A percentile compares a stretch with the other conserved stretches of the same genome.
phyloP scores from a whole-genome alignment of 2,113 vertebrate species.

The Cyprinodon brontotheroides region DNA sequence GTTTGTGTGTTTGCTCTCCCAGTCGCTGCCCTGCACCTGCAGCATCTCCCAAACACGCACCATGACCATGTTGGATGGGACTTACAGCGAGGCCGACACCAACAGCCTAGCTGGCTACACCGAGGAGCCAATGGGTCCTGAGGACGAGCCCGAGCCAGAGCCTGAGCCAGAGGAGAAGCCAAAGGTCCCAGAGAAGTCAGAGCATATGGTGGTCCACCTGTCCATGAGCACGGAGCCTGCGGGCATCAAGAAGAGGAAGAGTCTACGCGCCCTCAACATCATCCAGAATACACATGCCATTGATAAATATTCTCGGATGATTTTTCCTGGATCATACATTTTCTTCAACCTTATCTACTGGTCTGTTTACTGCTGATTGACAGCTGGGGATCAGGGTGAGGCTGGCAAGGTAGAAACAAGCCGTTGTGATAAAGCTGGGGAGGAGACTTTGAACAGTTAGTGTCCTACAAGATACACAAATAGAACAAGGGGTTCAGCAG shows the following conservation, averaged over 20 bases:
- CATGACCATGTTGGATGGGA: conserved; percentile 90
- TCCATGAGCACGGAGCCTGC: conserved; percentile 86
- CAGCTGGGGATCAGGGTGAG: background rate
- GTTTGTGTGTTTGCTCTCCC: background rate
- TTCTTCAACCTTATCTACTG: conserved; percentile 98
- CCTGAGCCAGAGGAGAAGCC: conserved; percentile 79
- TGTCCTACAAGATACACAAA: background rate
- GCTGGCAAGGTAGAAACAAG: background rate
- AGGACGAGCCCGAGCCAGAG: conserved; percentile 82
- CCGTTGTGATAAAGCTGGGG: background rate
- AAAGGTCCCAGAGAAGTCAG: conserved; percentile 84
- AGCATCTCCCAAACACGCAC: conserved; percentile 87
- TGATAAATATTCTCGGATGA: conserved; percentile 93
- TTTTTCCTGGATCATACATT: conserved; percentile 95
- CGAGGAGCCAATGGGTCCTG: conserved; percentile 82
- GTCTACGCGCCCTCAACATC: conserved; percentile 83
- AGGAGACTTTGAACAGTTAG: background rate
- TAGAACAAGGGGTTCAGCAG: background rate
- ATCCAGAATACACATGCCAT: conserved; percentile 94
- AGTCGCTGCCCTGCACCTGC: conserved; percentile 87
- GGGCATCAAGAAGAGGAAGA: conserved; percentile 88
- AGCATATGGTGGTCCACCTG: conserved; percentile 89
- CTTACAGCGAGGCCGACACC: conserved; percentile 89
- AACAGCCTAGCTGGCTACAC: conserved; percentile 93
- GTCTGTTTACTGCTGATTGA: conserved; percentile 91